Base-by-base conservation (phyloP, 1,140 invertebrate species). In the Drosophila novamexicana region DNA sequence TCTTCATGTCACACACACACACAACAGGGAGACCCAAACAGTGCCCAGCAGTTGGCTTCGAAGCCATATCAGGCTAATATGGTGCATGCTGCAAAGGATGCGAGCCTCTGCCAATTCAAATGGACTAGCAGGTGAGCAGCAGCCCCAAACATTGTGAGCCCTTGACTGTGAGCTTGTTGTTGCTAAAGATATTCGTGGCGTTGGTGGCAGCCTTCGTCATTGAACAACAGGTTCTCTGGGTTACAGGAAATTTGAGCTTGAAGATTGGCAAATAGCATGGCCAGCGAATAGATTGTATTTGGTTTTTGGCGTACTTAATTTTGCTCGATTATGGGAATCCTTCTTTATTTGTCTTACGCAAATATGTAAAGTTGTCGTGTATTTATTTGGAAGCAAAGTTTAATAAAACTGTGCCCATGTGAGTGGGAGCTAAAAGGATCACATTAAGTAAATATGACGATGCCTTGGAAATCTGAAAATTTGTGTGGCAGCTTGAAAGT, bases 41-140 rank as follows among this genome's bases (percentile, higher is more conserved):
- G 34, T 63, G 59, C 39, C 49, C 47, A 22, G 18, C 54, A 67
- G 65, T 58, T 45, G 49, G 36, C 40, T 59, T 63, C 34, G 42
- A 50, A 50, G 65, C 22, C 47, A 22, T 61, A 42, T 52, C 40
- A 42, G 45, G 36, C 57, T 68, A 61, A 68, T 68, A 22, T 56
- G 22, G 22, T 29, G 22, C 22, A 29, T 29, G 4, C 22, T 29
- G 22, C 22, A 22, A 22, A 22, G 22, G 22, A 22, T 22, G 22
- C 22, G 3, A 22, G 22, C 22, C 22, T 22, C 22, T 22, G 22
- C 22, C 0, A 29, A 5, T 29, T 29, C 4, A 29, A 29, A 29
- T 14, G 22, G 4, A 29, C 22, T 5, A 29, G 22, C 22, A 29
- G 22, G 22, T 29, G 3, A 29, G 22, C 22, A 29, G 22, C 4